Conservation (phyloP, 2,888 invertebrate genomes). For the Amorpha juglandis region DNA sequence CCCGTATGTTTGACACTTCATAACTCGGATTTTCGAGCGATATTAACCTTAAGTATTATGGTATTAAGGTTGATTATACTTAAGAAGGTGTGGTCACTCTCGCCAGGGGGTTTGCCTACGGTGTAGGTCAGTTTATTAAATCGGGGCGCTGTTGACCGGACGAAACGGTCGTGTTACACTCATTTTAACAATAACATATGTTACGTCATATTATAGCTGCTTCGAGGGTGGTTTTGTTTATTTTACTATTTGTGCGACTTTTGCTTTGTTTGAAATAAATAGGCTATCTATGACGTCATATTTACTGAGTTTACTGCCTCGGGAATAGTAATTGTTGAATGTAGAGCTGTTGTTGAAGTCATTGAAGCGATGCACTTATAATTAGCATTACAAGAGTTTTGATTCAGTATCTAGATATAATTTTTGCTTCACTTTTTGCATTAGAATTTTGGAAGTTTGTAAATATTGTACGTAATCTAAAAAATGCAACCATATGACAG, state of each 20-base stretch:
- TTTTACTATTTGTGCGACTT: conserved; percentile 9
- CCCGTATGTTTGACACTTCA: conserved; percentile 50
- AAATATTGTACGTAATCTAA: neutral
- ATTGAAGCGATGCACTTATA: too few species aligned
- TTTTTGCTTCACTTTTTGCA: too few species aligned
- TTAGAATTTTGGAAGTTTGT: too few species aligned
- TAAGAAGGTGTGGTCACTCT: conserved; percentile 39
- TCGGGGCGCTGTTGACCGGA: conserved; percentile 72
- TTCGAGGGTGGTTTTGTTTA: conserved; percentile 49
- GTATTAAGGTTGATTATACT: conserved; percentile 31
- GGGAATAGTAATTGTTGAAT: too few species aligned
- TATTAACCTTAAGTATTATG: conserved; percentile 34
- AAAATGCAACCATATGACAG: neutral
- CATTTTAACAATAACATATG: conserved; percentile 73
- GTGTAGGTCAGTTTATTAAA: conserved; percentile 81
- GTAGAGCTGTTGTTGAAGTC: too few species aligned
- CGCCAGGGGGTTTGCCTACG: conserved; percentile 62
- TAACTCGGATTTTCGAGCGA: conserved; percentile 15
- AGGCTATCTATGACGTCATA: conserved; percentile 15
- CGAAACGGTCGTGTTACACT: conserved; percentile 73
- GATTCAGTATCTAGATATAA: too few species aligned
- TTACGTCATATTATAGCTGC: conserved; percentile 66
- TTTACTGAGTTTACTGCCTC: too few species aligned
- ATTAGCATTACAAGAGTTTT: too few species aligned
- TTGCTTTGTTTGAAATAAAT: conserved; percentile 17